Evolutionary conservation across 1,140 invertebrate species (phyloP).

Genomic region (Eurytemora carolleeae): DNA sequence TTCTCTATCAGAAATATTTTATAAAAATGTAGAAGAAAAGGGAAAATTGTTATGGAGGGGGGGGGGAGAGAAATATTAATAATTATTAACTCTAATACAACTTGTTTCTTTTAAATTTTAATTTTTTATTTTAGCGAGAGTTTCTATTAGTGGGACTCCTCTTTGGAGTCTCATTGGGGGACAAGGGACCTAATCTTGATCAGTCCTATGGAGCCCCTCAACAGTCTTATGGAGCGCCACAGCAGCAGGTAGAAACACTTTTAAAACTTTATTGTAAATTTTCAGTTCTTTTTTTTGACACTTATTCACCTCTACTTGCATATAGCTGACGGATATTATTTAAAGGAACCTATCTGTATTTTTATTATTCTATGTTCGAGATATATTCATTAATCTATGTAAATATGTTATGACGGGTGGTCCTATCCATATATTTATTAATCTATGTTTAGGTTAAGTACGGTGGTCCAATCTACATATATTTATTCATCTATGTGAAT

Average conservation of each 20-base stretch:
- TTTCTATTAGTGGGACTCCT: too few relatives aligned
- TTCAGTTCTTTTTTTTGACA: neutral
- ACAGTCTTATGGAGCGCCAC: neutral
- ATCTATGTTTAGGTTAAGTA: neutral
- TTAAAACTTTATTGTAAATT: neutral
- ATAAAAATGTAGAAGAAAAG: too few relatives aligned
- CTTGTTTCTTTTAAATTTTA: too few relatives aligned
- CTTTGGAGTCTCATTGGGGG: too few relatives aligned
- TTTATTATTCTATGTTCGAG: neutral
- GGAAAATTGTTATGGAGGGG: too few relatives aligned
- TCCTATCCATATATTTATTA: too few relatives aligned
- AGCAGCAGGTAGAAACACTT: neutral
- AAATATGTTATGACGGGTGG: too few relatives aligned
- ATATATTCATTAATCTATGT: too few relatives aligned
- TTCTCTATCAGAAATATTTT: too few relatives aligned
- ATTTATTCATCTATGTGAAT: conserved; percentile 14
- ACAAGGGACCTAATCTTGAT: neutral
- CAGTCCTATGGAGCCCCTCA: neutral
- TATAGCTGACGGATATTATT: neutral
- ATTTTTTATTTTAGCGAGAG: too few relatives aligned
- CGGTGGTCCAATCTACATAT: conserved; percentile 24
- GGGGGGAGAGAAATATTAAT: too few relatives aligned
- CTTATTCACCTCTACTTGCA: neutral
- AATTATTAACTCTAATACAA: too few relatives aligned
- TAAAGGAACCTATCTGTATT: neutral